Evolutionary conservation across 1,140 invertebrate genomes (phyloP).

Genomic region (Plodia interpunctella): DNA sequence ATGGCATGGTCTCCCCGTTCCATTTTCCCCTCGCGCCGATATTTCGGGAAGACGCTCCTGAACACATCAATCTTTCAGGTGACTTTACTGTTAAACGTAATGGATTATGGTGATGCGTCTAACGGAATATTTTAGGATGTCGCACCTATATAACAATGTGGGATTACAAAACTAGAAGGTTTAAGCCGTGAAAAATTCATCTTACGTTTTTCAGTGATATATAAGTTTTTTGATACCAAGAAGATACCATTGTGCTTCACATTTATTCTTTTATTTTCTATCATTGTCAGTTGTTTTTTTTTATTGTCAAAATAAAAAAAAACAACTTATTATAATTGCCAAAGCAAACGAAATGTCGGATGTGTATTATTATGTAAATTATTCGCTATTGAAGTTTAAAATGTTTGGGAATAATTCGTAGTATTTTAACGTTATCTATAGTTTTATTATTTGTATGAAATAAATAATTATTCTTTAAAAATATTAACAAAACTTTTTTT

Average conservation of each 20-base stretch:
- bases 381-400: constrained; percentile 3
- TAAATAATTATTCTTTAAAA: too few relatives aligned
- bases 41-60: constrained; percentile 53
- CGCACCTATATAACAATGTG: constrained; percentile 1
- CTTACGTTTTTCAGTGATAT: too few relatives aligned
- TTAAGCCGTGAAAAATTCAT: not conserved
- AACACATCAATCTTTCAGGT: constrained; percentile 68
- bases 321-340: constrained; percentile 11
- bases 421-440: too few relatives aligned
- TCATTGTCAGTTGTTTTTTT: too few relatives aligned
- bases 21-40: constrained; percentile 33
- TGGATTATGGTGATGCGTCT: constrained; percentile 25
- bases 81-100: constrained; percentile 42
- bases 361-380: constrained; percentile 14
- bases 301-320: constrained; percentile 9
- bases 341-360: constrained; percentile 12
- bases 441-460: too few relatives aligned
- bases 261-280: not conserved
- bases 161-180: not conserved
- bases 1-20: constrained; percentile 49
- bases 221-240: too few relatives aligned
- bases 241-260: too few relatives aligned
- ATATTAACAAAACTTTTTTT: too few relatives aligned
- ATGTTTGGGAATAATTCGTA: not conserved
- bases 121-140: constrained; percentile 15